Evolutionary conservation across 2,888 invertebrate genomes (phyloP).

Genomic region (Carpatolechia fugitivella): DNA sequence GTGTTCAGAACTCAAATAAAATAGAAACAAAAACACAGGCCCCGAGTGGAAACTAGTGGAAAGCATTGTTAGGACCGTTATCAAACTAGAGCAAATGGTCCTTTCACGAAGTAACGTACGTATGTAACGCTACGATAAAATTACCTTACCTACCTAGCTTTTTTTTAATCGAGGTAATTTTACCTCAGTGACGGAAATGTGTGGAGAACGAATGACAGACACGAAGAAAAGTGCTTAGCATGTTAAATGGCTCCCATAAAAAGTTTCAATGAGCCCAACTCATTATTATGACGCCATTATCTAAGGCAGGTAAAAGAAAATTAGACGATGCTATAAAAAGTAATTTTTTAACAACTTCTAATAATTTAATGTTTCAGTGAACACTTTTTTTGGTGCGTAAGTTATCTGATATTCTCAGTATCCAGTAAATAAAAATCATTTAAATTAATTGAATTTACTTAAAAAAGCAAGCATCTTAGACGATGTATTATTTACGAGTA

Average conservation of each 20-base stretch:
- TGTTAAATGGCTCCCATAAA: conserved; percentile 10
- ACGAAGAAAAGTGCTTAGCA: conserved; percentile 7
- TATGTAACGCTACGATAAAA: conserved; percentile 5
- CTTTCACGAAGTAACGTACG: conserved; percentile 11
- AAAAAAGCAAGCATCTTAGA: no score
- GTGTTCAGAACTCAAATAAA: conserved; percentile 44
- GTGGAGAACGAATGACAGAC: conserved; percentile 5
- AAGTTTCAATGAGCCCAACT: conserved; percentile 11
- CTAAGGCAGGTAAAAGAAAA: neutral
- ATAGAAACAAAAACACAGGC: conserved; percentile 41
- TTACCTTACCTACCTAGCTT: neutral
- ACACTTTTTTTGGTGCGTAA: no score
- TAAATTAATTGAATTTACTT: no score
- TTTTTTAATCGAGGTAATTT: conserved; percentile 14
- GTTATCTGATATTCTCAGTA: no score
- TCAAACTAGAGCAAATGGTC: conserved; percentile 43
- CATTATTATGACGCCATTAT: conserved; percentile 8
- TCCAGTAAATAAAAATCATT: no score
- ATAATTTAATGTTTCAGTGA: no score
- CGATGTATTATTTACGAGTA: no score
- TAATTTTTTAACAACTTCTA: no score
- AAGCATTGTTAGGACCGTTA: conserved; percentile 44
- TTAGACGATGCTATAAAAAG: conserved; percentile 4
- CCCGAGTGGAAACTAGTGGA: conserved; percentile 31
- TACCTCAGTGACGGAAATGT: neutral